These are phyloP conservation scores for Bovichtus diacanthus DNA, from an alignment of 2,797 vertebrate species.

Conservation along the genomic window DNA sequence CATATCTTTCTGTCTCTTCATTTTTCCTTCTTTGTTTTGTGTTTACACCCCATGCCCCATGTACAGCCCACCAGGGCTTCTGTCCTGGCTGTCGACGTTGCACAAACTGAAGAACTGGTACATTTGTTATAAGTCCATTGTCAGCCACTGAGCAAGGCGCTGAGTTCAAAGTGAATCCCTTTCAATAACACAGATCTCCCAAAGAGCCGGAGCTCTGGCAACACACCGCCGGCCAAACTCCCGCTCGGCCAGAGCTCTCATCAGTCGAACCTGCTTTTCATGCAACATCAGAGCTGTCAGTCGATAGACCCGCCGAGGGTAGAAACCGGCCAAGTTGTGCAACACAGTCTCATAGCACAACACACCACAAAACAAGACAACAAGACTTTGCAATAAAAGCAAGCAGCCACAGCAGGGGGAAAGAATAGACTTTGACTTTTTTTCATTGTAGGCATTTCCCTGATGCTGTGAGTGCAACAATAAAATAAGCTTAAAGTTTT, in stretches of 20 bases:
- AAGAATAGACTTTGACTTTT: slow-evolving; percentile 40
- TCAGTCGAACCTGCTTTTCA: slow-evolving; percentile 76
- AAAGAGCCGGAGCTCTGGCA: slow-evolving; percentile 55
- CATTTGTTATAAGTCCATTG: slow-evolving; percentile 62
- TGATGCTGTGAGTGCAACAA: slow-evolving; percentile 56
- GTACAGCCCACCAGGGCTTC: slow-evolving; percentile 45
- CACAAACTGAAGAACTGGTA: slow-evolving; percentile 52
- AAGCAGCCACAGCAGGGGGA: slow-evolving; percentile 39
- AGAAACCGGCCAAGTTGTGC: slow-evolving; percentile 50
- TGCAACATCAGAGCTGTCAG: slow-evolving; percentile 80
- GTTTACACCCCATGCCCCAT: slow-evolving; percentile 22
- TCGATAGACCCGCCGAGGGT: slow-evolving; percentile 43
- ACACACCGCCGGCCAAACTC: slow-evolving; percentile 59
- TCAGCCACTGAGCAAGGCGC: slow-evolving; percentile 57
- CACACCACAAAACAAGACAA: slow-evolving; percentile 53
- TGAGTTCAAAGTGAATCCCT: slow-evolving; percentile 68
- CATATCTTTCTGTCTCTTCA: slow-evolving; percentile 26
- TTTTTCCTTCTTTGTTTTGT: slow-evolving; percentile 12
- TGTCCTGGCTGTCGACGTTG: slow-evolving; percentile 49
- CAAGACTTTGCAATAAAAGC: slow-evolving; percentile 35
- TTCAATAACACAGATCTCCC: slow-evolving; percentile 69
- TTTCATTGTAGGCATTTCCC: slow-evolving; percentile 48
- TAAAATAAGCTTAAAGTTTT: slow-evolving; percentile 67
- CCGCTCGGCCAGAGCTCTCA: slow-evolving; percentile 59
- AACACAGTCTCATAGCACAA: slow-evolving; percentile 48